These are phyloP conservation scores for Carlito syrichta DNA, from an alignment of 2,113 vertebrate genomes.

Conservation along the genomic window DNA sequence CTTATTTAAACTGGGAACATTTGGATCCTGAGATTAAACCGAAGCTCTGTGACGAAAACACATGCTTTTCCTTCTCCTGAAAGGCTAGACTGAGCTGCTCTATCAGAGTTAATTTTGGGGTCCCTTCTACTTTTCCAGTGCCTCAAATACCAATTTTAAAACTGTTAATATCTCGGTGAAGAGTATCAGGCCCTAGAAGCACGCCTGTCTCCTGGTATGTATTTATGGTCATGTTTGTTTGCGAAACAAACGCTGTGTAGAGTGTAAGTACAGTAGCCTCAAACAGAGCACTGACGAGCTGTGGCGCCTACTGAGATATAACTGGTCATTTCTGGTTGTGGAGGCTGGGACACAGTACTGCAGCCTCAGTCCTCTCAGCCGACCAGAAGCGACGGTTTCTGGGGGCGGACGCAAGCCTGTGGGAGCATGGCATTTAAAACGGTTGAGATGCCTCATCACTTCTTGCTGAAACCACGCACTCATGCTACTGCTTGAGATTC, in stretches of 20 bases:
- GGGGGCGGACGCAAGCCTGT: not conserved
- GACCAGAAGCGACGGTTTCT: constrained; percentile 26
- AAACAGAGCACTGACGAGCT: not conserved
- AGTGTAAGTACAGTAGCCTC: not conserved
- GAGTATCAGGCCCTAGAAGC: not conserved
- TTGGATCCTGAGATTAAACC: constrained; percentile 44
- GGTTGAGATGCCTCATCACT: not conserved
- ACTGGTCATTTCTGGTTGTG: not conserved
- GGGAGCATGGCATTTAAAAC: not conserved
- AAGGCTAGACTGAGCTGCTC: not conserved
- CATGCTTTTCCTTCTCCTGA: not conserved
- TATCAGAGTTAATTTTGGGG: not conserved
- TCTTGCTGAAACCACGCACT: constrained; percentile 41
- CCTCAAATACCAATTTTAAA: constrained; percentile 29
- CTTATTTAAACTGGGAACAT: constrained; percentile 42
- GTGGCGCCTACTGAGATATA: not conserved
- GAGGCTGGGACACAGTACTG: not conserved
- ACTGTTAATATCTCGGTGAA: not conserved
- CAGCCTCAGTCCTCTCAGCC: constrained; percentile 15
- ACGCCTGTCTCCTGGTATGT: not conserved
- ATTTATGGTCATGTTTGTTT: not conserved
- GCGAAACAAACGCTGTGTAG: not conserved
- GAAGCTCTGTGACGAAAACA: not conserved
- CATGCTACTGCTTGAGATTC: not conserved
- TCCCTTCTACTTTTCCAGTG: not conserved